Evolutionary conservation across 2,888 invertebrate genomes (phyloP), one percentile per base, ranked within the genome.

Genomic region (Macrosiphum euphorbiae): DNA sequence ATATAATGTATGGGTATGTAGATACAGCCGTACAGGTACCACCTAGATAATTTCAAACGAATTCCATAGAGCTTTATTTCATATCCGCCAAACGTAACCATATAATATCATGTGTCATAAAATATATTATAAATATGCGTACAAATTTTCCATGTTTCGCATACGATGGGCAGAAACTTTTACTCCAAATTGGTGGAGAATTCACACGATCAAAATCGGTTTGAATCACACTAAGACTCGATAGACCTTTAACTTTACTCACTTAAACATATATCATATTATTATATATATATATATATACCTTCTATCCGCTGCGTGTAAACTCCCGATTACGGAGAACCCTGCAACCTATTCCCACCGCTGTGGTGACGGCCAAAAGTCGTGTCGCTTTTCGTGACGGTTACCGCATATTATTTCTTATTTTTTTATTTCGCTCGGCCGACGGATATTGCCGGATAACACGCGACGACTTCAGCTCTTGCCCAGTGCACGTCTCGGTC

Each of bases 361-460:
- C 35, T 8, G 78, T 20, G 78, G 78, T 35, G 35, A 78, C 35
- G 78, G 35, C 78, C 78, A 78, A 78, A 78, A 78, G 35, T 78
- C 47, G 86, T 86, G 86, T 47, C 41, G 86, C 28, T 86, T 86
- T 86, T 86, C 44, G 86, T 47, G 86, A 78, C 47, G 86, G 28
- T 86, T 28, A 47, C 35, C 26, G 47, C 47, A 47, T 47, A 78
- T 58, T 58, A 8, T 58, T 58, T 58, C 58, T 58, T 26, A 26
- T 58, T 58, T 58, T 58, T 86, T 86, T 47, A 47, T 26, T 86
- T 86, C 47, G 13, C 86, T 47, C 26, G 85, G 86, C 28, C 86
- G 47, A 86, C 88, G 88, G 58, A 88, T 88, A 88, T 26, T 58
- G 88, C 44, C 58, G 88, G 58, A 58, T 88, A 58, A 44, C 88